Base-by-base conservation (phyloP, 1,140 invertebrate genomes). In the Drosophila arawakana region DNA sequence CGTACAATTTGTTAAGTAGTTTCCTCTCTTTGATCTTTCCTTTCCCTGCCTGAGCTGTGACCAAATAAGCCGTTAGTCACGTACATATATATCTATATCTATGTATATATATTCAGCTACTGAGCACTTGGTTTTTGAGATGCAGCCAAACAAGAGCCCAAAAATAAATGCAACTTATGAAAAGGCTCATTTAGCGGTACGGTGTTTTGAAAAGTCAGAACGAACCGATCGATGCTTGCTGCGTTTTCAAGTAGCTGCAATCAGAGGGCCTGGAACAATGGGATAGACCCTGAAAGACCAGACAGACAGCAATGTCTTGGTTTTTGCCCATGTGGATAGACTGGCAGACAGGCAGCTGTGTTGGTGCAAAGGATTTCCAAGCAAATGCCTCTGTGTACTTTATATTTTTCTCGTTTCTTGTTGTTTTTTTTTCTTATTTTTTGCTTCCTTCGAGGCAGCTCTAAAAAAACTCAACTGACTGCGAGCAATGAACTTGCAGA, bases 111-210 rank as follows among this genome's bases (percentile, higher is more conserved):
- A 30, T 6, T 30, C 43, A 49, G 68, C 74, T 76, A 77, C 68
- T 68, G 66, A 44, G 57, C 60, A 70, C 50, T 73, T 75, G 54
- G 18, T 30, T 30, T 11, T 50, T 25, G 49, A 34, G 52, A 43
- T 41, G 43, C 52, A 68, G 25, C n/a, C 30, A 35, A 1, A 7
- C 18, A 41, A n/a, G 62, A 82, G 80, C 81, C 81, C 76, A 83
- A 80, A 84, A 84, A 84, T 84, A 84, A 84, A 84, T 78, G 81
- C 81, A 76, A 82, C 76, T 82, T 82, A 79, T 68, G 58, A 73
- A 82, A 76, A 68, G 80, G 71, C 60, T 84, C 80, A 66, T 69
- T 82, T 72, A 75, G 67, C 58, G 58, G 30, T 41, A 11, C 18
- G 57, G 21, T 59, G 39, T 57, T 41, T 58, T 34, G 7, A 15